Conservation (phyloP, 1,140 invertebrate genomes). For the Archivesica marissinica region DNA sequence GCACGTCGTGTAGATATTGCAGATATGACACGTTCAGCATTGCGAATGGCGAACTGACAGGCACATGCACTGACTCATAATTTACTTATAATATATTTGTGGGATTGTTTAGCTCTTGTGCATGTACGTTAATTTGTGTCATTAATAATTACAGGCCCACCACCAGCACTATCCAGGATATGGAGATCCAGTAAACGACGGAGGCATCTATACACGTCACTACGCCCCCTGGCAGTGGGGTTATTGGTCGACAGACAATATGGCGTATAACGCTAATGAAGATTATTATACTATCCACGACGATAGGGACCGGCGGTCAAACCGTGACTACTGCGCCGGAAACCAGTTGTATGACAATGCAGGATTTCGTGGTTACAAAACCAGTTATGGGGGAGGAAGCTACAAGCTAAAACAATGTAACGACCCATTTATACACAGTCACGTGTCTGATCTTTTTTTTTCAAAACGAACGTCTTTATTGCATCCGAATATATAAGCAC, state of each 20-base stretch:
- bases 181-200: constrained; percentile 12
- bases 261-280: not conserved
- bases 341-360: constrained; percentile 31
- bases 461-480: not conserved
- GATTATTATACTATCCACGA: constrained; percentile 18
- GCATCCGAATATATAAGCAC: too few relatives aligned
- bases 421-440: not conserved
- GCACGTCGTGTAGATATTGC: too few relatives aligned
- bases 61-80: too few relatives aligned
- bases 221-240: constrained; percentile 33
- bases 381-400: not conserved
- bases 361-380: not conserved
- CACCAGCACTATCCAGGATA: not conserved
- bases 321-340: not conserved
- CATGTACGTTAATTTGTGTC: too few relatives aligned
- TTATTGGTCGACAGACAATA: constrained; percentile 11
- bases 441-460: not conserved
- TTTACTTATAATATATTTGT: too few relatives aligned
- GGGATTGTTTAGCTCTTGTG: too few relatives aligned
- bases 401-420: constrained; percentile 49
- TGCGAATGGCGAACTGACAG: too few relatives aligned
- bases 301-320: not conserved
- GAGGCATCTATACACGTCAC: constrained; percentile 11
- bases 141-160: constrained; percentile 21
- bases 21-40: too few relatives aligned